These are phyloP conservation scores for Habrosyne pyritoides DNA, from an alignment of 2,888 invertebrate species.

Conservation along the genomic window DNA sequence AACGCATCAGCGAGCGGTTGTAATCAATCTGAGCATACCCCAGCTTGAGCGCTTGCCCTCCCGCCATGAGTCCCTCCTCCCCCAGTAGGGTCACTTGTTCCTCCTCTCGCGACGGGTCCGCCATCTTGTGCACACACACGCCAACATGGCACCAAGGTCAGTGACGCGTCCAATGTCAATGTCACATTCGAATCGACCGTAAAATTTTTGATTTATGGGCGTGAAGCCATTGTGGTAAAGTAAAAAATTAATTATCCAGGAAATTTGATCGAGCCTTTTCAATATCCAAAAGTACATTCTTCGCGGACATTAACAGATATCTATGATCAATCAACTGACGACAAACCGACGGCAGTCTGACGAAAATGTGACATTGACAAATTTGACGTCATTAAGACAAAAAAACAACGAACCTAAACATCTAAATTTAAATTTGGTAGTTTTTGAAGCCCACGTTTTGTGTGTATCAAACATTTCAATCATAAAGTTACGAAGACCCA, in stretches of 20 bases:
- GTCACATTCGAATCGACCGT: constrained; percentile 64
- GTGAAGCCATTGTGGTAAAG: constrained; percentile 16
- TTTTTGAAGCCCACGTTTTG: constrained; percentile 58
- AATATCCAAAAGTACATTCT: constrained; percentile 18
- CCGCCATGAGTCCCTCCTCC: constrained; percentile 97
- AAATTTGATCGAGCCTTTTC: constrained; percentile 16
- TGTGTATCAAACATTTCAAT: constrained; percentile 20
- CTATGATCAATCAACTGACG: constrained; percentile 41
- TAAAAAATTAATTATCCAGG: background rate
- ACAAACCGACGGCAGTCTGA: constrained; percentile 29
- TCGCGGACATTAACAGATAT: constrained; percentile 32
- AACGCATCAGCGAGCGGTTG: constrained; percentile 63
- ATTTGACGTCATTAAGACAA: constrained; percentile 47
- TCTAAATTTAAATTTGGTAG: constrained; percentile 29
- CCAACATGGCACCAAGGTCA: constrained; percentile 82
- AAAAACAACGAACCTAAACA: constrained; percentile 38
- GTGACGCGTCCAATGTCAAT: constrained; percentile 88
- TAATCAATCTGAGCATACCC: constrained; percentile 90
- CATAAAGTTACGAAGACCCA: constrained; percentile 53
- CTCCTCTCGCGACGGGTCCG: constrained; percentile 97
- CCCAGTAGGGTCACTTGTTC: constrained; percentile 98
- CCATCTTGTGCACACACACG: constrained; percentile 92
- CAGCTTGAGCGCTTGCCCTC: constrained; percentile 98
- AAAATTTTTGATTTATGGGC: constrained; percentile 31
- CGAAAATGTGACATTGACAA: constrained; percentile 67